Percentiles rank a stretch among this genome's conserved stretches.
These are phyloP conservation scores for Lymantria dispar DNA, from an alignment of 2,888 invertebrate species.

Conservation along the genomic window DNA sequence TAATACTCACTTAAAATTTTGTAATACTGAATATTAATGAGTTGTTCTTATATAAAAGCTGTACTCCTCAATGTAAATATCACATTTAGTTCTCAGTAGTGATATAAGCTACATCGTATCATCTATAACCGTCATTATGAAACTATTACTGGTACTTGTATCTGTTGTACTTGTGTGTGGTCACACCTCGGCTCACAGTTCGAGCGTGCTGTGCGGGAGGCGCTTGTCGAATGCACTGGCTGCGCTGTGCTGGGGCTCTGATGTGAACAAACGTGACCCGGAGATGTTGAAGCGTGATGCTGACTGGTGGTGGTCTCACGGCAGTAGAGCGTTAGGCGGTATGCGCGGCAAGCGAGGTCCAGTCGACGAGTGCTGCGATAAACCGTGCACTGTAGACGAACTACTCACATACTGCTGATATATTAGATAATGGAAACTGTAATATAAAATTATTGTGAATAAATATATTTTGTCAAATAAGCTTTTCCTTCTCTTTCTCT, in stretches of 20 bases:
- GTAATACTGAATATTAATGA: conserved; percentile 1
- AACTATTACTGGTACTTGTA: neutral
- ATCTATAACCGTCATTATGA: neutral
- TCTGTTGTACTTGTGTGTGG: neutral
- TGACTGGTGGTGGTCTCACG: conserved; percentile 12
- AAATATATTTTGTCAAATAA: neutral
- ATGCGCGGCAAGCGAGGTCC: conserved; percentile 23
- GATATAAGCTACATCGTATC: neutral
- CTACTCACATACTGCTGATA: conserved; percentile 18
- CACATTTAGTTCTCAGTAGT: neutral
- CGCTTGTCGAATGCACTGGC: conserved; percentile 13
- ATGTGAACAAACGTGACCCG: neutral
- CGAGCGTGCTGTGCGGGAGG: conserved; percentile 20
- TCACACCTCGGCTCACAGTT: neutral
- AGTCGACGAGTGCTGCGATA: conserved; percentile 27
- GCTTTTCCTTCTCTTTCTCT: too few relatives aligned
- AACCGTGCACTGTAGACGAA: conserved; percentile 22
- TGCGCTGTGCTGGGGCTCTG: conserved; percentile 12
- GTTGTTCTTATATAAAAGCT: neutral
- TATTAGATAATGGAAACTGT: neutral
- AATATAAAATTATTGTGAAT: neutral
- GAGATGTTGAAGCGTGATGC: conserved; percentile 11
- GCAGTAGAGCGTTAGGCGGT: conserved; percentile 9
- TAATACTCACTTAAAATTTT: neutral
- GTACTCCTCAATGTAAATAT: neutral